A percentile compares a stretch with the other conserved stretches of the same genome.
Conservation (phyloP, 2,797 vertebrate species). For the Caiman crocodilus region DNA sequence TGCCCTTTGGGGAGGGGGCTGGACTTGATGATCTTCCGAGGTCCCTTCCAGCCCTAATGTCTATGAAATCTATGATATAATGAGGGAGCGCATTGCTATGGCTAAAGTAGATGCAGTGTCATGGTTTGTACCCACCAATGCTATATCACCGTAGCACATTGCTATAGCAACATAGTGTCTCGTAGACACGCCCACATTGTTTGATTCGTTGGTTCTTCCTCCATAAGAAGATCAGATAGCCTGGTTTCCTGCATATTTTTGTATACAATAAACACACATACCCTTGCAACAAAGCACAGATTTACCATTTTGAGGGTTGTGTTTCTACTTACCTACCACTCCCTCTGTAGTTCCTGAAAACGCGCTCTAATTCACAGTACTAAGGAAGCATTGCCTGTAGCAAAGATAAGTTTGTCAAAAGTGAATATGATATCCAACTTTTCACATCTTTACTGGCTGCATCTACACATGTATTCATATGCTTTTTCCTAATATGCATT, state of each 20-base stretch:
- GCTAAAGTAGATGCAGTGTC: too few relatives aligned
- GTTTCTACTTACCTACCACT: background rate
- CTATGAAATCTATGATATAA: too few relatives aligned
- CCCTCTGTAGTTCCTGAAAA: background rate
- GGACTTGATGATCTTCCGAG: too few relatives aligned
- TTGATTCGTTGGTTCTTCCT: background rate
- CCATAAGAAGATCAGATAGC: background rate
- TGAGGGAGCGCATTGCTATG: too few relatives aligned
- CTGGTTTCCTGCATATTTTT: background rate
- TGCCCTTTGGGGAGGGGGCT: too few relatives aligned
- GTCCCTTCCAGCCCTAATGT: too few relatives aligned
- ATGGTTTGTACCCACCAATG: too few relatives aligned
- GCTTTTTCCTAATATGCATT: background rate
- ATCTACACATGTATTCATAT: background rate
- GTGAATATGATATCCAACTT: background rate
- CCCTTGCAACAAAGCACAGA: background rate
- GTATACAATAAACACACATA: background rate
- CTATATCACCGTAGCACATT: too few relatives aligned
- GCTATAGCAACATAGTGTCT: too few relatives aligned
- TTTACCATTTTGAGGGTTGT: background rate
- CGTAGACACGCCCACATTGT: background rate
- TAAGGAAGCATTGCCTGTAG: background rate
- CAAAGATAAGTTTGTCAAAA: background rate
- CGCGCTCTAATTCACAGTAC: background rate
- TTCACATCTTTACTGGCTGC: background rate